Percentiles rank a stretch among this genome's conserved stretches.
Conservation (phyloP, 2,888 invertebrate genomes). For the Drosophila emarginata region DNA sequence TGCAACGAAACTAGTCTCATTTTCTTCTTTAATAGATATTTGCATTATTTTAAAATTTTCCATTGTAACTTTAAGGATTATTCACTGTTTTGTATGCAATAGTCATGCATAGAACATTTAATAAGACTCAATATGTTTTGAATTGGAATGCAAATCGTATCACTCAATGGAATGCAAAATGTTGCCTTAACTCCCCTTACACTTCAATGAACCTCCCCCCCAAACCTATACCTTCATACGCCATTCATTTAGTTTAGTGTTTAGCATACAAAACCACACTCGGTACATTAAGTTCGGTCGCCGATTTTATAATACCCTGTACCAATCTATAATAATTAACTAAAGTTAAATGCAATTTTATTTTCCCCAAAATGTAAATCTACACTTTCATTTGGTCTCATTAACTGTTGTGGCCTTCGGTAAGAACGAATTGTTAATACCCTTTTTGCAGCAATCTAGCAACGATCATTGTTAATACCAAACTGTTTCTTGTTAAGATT, state of each 20-base stretch:
- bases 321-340: neutral
- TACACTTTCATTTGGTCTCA: too few species aligned
- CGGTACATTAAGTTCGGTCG: neutral
- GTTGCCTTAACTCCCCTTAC: slow-evolving; percentile 1
- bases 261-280: slow-evolving; percentile 49
- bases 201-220: slow-evolving; percentile 1
- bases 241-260: slow-evolving; percentile 23
- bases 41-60: neutral
- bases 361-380: too few species aligned
- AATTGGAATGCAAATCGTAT: slow-evolving; percentile 70
- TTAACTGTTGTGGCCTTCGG: too few species aligned
- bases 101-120: slow-evolving; percentile 55
- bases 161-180: slow-evolving; percentile 54
- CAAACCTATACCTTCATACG: neutral
- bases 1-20: neutral
- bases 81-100: neutral
- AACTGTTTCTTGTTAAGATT: too few species aligned
- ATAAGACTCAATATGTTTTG: slow-evolving; percentile 23
- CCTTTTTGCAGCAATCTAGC: too few species aligned
- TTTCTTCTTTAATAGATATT: neutral
- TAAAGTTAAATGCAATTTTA: too few species aligned
- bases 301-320: neutral
- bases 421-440: too few species aligned
- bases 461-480: too few species aligned
- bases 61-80: neutral